Base-by-base conservation (phyloP, 2,113 vertebrate species). In the Chionomys nivalis region DNA sequence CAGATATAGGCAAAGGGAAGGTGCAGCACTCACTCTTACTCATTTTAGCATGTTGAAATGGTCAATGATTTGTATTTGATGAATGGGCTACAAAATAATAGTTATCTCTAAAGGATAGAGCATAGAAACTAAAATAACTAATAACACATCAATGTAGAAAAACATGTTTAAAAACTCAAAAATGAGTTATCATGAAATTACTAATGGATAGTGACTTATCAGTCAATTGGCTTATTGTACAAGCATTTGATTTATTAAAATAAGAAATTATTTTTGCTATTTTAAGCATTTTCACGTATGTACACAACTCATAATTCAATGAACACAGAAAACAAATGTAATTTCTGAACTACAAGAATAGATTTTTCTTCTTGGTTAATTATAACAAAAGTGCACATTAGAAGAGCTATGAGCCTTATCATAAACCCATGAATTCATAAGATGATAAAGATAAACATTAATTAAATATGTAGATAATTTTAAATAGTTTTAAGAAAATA, bases 11-110 rank as follows among this genome's bases (percentile, higher is more conserved):
- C 11, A 83, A 66, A 47, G 26, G 7, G 31, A 39, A 89, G 93
- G 31, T 0, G 42, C 0, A 42, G 8, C 11, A 7, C 14, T 44
- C 65, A 75, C 28, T 92, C 88, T 42, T 24, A 47, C 61, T 81
- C 79, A 79, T 42, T 83, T 90, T 23, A 95, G 93, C 89, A 66
- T 90, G 8, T 3, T 87, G 94, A 52, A 96, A 42, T 76, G 47
- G 42, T 70, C 28, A 95, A 24, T 85, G 89, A 36, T 76, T 94
- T 44, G 76, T 70, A 68, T 1, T 0, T 91, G 17, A 85, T 5
- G 87, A 90, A 65, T n/a, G 77, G 26, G 17, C 9, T 65, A 44
- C 58, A 90, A 65, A 78, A 83, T 78, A 42, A 8, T 11, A 95
- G 5, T 73, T 95, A 75, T 36, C 55, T 90, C 44, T 55, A 79